A percentile compares a stretch with the other conserved stretches of the same genome.
phyloP scores from a whole-genome alignment of 2,888 invertebrate genomes.

The Volucella inflata region DNA sequence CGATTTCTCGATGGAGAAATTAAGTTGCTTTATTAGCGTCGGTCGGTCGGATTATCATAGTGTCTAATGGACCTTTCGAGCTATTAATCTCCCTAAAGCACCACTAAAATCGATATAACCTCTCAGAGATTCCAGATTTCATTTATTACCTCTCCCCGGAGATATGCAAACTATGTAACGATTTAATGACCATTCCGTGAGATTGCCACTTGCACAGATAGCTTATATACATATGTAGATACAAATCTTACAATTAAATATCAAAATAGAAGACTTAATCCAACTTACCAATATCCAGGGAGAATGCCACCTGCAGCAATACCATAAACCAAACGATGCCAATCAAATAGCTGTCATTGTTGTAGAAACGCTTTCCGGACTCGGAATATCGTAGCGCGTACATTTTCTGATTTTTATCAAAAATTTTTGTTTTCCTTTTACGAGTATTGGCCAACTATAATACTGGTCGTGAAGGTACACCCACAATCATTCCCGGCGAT shows the following conservation, averaged over 20 bases:
- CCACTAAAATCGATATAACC: constrained; percentile 65
- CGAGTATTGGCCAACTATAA: constrained; percentile 51
- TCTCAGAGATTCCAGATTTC: not conserved
- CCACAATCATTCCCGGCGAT: constrained; percentile 58
- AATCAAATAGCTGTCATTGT: constrained; percentile 70
- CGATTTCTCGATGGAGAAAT: constrained; percentile 48
- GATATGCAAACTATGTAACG: constrained; percentile 38
- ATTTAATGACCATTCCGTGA: constrained; percentile 41
- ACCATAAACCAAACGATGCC: constrained; percentile 73
- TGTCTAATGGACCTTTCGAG: constrained; percentile 53
- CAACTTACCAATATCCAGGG: constrained; percentile 70
- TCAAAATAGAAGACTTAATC: constrained; percentile 47
- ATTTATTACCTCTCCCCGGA: not conserved
- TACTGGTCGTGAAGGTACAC: constrained; percentile 11
- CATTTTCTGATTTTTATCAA: constrained; percentile 70
- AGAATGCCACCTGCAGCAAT: constrained; percentile 62
- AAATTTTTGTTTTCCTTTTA: constrained; percentile 27
- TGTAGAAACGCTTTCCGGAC: constrained; percentile 58
- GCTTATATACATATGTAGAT: not conserved
- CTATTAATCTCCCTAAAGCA: constrained; percentile 67
- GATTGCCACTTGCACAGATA: constrained; percentile 20
- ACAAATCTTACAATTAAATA: constrained; percentile 53
- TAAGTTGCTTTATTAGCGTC: constrained; percentile 59
- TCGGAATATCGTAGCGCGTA: constrained; percentile 60
- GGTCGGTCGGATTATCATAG: constrained; percentile 60